A percentile compares a stretch with the other conserved stretches of the same genome.
Evolutionary conservation across 2,888 invertebrate species (phyloP).

Genomic region (Oscheius sp.): DNA sequence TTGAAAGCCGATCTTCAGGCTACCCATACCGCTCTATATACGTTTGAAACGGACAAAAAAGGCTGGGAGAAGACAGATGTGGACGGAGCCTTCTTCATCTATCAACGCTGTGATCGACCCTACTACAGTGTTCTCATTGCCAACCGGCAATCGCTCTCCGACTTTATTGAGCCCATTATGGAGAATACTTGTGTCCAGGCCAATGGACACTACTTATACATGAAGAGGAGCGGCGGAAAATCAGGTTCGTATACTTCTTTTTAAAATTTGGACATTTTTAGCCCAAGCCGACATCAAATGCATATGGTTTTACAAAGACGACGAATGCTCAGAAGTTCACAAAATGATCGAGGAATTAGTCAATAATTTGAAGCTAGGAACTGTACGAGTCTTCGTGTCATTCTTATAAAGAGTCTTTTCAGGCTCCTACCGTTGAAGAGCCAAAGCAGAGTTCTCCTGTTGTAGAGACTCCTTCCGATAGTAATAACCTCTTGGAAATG

Average conservation of each 20-base stretch:
- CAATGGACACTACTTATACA: slow-evolving; percentile 62
- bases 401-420: not conserved
- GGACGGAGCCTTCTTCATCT: slow-evolving; percentile 68
- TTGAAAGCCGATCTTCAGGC: slow-evolving; percentile 38
- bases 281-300: slow-evolving; percentile 55
- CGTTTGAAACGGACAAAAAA: slow-evolving; percentile 49
- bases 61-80: slow-evolving; percentile 64
- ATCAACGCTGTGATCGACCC: slow-evolving; percentile 61
- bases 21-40: slow-evolving; percentile 62
- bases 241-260: slow-evolving; percentile 1
- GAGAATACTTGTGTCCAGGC: slow-evolving; percentile 49
- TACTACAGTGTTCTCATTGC: slow-evolving; percentile 66
- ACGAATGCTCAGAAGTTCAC: slow-evolving; percentile 47
- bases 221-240: slow-evolving; percentile 59
- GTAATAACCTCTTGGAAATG: slow-evolving; percentile 42
- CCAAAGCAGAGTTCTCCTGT: slow-evolving; percentile 21
- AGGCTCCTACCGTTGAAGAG: slow-evolving; percentile 18
- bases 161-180: slow-evolving; percentile 62
- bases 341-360: slow-evolving; percentile 47
- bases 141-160: slow-evolving; percentile 64
- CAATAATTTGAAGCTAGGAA: slow-evolving; percentile 43
- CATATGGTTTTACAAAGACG: slow-evolving; percentile 57
- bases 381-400: slow-evolving; percentile 21
- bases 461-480: slow-evolving; percentile 6
- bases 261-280: not conserved